Conservation (phyloP, 2,888 invertebrate species). For the Plebejus argus region DNA sequence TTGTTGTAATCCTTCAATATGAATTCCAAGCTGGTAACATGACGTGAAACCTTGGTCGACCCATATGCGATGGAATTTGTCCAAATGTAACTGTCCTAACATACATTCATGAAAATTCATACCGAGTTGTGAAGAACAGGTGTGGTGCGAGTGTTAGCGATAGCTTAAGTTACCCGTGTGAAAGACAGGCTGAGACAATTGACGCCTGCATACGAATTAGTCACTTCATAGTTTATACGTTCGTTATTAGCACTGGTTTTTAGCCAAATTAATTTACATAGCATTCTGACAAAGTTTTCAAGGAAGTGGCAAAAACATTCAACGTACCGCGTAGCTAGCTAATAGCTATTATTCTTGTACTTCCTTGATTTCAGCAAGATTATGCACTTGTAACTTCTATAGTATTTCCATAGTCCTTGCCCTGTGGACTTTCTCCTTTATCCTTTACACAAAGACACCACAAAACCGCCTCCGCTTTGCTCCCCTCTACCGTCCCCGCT, state of each 20-base stretch:
- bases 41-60: constrained; percentile 10
- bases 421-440: background rate
- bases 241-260: background rate
- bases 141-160: constrained; percentile 1
- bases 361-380: background rate
- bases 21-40: constrained; percentile 8
- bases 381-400: background rate
- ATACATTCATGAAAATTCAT: constrained; percentile 19
- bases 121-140: constrained; percentile 9
- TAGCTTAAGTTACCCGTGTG: background rate
- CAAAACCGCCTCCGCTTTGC: constrained; percentile 29
- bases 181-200: background rate
- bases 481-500: constrained; percentile 36
- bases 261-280: background rate
- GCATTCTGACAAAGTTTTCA: background rate
- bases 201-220: background rate
- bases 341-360: too few species aligned
- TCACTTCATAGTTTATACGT: background rate
- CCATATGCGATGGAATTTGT: constrained; percentile 23
- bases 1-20: background rate
- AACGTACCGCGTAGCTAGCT: too few species aligned
- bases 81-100: constrained; percentile 23
- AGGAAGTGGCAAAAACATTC: background rate
- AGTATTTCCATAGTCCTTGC: too few species aligned
- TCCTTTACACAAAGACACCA: too few species aligned